These are phyloP conservation scores for Galerucella pusilla DNA, from an alignment of 2,888 invertebrate species.

Conservation along the genomic window DNA sequence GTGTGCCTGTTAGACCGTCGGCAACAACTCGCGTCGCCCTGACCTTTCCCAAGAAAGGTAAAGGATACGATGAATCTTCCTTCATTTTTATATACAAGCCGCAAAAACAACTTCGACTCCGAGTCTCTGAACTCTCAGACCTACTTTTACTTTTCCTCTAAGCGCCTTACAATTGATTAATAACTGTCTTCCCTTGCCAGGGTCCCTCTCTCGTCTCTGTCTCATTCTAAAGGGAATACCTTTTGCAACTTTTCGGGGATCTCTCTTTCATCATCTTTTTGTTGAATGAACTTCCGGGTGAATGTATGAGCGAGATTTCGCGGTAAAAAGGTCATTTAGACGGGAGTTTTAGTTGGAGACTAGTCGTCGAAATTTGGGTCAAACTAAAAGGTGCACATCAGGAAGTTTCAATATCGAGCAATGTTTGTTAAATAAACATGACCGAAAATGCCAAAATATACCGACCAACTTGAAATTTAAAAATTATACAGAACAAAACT, in stretches of 20 bases:
- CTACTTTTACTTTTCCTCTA: constrained; percentile 50
- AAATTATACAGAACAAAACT: too few species aligned
- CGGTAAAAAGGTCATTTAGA: constrained; percentile 9
- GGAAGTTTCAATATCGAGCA: too few species aligned
- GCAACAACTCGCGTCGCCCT: constrained; percentile 42
- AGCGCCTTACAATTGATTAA: constrained; percentile 50
- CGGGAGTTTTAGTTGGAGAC: neutral
- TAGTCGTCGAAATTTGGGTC: too few species aligned
- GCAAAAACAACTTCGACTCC: constrained; percentile 50
- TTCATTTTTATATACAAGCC: constrained; percentile 54
- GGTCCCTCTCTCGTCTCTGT: constrained; percentile 30
- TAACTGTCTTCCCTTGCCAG: constrained; percentile 43
- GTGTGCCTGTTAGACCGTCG: too few species aligned
- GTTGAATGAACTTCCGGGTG: constrained; percentile 22
- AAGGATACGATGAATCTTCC: constrained; percentile 53
- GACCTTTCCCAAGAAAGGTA: constrained; percentile 54
- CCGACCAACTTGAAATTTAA: too few species aligned
- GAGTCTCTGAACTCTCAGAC: constrained; percentile 43
- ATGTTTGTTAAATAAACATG: too few species aligned
- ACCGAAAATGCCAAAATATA: too few species aligned
- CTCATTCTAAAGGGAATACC: constrained; percentile 44
- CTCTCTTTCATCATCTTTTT: constrained; percentile 24
- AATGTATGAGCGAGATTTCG: constrained; percentile 1
- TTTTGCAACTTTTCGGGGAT: constrained; percentile 32
- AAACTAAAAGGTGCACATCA: too few species aligned